Percentiles rank a stretch among this genome's conserved stretches.
These are phyloP conservation scores for Mycetomoellerius zeteki DNA, from an alignment of 1,140 invertebrate species.

Conservation along the genomic window DNA sequence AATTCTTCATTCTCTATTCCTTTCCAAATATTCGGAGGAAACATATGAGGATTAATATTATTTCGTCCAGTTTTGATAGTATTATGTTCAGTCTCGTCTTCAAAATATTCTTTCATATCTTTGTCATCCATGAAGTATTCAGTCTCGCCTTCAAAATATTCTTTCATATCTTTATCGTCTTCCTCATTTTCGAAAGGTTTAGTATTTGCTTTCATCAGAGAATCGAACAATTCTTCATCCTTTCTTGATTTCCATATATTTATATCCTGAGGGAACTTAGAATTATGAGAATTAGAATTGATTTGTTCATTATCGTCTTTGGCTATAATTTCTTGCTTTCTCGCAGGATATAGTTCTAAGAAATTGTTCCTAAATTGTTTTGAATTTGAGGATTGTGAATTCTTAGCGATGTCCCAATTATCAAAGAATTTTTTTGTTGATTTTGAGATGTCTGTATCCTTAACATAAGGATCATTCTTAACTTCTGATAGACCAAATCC, in stretches of 20 bases:
- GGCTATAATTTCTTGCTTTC: background rate
- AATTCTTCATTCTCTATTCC: background rate
- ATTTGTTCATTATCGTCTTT: conserved; percentile 7
- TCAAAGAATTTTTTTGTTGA: background rate
- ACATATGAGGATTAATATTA: background rate
- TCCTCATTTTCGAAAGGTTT: background rate
- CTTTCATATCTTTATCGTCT: background rate
- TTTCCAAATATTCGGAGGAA: background rate
- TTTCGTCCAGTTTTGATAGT: background rate
- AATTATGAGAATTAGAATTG: background rate
- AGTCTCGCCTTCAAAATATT: background rate
- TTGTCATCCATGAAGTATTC: background rate
- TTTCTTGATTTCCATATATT: background rate
- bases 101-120: conserved; percentile 19
- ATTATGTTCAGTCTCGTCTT: background rate
- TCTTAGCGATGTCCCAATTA: conserved; percentile 19
- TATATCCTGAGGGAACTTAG: background rate
- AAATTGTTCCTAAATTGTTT: background rate
- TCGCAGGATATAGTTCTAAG: conserved; percentile 1
- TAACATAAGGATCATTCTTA: background rate
- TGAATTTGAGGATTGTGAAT: conserved; percentile 8
- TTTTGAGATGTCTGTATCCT: background rate
- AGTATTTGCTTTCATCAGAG: background rate
- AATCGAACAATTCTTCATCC: background rate
- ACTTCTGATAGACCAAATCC: background rate